Percentiles rank a stretch among this genome's conserved stretches.
These are phyloP conservation scores for Antechinus stuartii DNA, from an alignment of 2,113 vertebrate species.

Conservation along the genomic window DNA sequence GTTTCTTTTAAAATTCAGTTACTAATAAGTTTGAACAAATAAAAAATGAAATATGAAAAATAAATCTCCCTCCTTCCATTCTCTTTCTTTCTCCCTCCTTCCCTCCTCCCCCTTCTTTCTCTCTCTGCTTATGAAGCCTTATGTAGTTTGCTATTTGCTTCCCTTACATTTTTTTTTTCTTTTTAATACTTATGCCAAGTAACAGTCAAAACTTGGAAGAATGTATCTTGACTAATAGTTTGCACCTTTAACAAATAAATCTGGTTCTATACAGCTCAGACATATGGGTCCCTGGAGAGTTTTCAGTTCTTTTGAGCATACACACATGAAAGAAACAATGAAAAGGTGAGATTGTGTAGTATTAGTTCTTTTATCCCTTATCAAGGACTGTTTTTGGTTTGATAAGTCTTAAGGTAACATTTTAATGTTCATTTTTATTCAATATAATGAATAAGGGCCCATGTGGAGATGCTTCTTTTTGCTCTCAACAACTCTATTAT, in stretches of 20 bases:
- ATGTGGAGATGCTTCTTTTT: neutral
- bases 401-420: neutral
- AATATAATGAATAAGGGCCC: neutral
- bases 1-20: slow-evolving; percentile 12
- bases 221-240: fast-evolving
- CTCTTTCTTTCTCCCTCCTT: neutral
- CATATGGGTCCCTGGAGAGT: neutral
- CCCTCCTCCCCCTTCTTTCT: neutral
- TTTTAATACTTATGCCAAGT: neutral
- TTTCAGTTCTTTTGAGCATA: slow-evolving; percentile 16
- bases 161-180: slow-evolving; percentile 10
- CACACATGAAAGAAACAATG: slow-evolving; percentile 23
- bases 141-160: neutral
- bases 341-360: slow-evolving; percentile 17
- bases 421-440: neutral
- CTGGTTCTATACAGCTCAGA: neutral
- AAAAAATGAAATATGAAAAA: neutral
- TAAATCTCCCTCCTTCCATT: neutral
- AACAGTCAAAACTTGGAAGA: neutral
- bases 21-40: neutral
- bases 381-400: slow-evolving; percentile 31
- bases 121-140: neutral
- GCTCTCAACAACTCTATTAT: neutral
- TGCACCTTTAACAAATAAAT: neutral
- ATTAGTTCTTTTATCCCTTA: slow-evolving; percentile 35